Percentiles rank a stretch among this genome's conserved stretches.
Evolutionary conservation across 2,113 vertebrate species (phyloP).

Genomic region (Tricholaema leucomelas): DNA sequence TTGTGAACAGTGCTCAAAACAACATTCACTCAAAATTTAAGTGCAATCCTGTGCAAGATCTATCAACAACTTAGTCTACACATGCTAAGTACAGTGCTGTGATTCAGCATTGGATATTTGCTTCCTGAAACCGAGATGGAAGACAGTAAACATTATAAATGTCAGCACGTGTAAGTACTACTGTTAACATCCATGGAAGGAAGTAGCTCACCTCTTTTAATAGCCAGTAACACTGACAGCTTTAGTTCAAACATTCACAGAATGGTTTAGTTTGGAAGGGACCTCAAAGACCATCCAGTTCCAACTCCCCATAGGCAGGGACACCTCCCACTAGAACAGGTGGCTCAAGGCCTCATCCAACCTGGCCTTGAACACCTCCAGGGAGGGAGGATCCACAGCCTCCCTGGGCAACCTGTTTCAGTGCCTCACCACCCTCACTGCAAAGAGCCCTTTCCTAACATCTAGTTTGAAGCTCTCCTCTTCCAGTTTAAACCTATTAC

Average conservation of each 20-base stretch:
- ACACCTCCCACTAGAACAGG: too few relatives aligned
- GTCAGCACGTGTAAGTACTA: neutral
- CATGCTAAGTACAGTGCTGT: fast-evolving
- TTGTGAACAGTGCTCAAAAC: neutral
- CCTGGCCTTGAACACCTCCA: too few relatives aligned
- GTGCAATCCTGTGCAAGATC: neutral
- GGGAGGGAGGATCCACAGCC: too few relatives aligned
- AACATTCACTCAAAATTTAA: neutral
- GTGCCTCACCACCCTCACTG: too few relatives aligned
- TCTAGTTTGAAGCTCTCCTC: too few relatives aligned
- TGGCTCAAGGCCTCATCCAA: too few relatives aligned
- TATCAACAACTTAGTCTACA: neutral
- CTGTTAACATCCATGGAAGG: neutral
- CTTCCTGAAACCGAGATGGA: neutral
- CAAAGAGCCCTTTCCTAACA: too few relatives aligned
- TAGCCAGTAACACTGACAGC: neutral
- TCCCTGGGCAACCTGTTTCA: too few relatives aligned
- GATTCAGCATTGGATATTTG: neutral
- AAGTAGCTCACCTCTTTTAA: neutral
- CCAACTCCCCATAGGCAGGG: too few relatives aligned
- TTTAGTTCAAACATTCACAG: neutral
- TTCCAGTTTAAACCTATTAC: too few relatives aligned
- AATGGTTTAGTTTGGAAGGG: too few relatives aligned
- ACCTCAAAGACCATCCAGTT: too few relatives aligned
- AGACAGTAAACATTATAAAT: neutral